A percentile compares a stretch with the other conserved stretches of the same genome.
phyloP scores from a whole-genome alignment of 2,888 invertebrate genomes.

The Invenusta paracnida region DNA sequence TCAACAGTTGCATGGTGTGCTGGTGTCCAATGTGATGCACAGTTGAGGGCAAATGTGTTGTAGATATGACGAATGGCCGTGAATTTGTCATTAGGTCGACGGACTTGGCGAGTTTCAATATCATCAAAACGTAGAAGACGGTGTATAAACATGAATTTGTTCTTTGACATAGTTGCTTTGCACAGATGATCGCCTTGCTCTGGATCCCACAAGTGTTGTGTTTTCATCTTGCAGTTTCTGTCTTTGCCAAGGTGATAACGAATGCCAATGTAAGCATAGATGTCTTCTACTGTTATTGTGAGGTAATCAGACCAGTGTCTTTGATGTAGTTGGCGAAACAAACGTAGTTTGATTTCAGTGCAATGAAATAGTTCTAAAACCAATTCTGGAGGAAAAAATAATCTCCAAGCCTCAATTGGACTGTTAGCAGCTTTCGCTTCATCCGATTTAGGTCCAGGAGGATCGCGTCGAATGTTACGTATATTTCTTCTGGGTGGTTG shows the following conservation, averaged over 20 bases:
- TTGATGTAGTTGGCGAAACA: no score
- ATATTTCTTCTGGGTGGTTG: conserved; percentile 19
- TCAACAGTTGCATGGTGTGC: conserved; percentile 10
- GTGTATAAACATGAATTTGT: conserved; percentile 6
- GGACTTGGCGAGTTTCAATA: neutral
- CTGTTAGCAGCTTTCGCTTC: neutral
- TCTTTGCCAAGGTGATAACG: conserved; percentile 12
- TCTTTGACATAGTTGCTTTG: neutral
- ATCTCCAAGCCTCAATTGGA: no score
- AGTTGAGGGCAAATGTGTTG: neutral
- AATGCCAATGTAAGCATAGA: conserved; percentile 16
- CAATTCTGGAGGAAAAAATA: no score
- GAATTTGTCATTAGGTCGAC: neutral
- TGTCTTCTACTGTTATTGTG: no score
- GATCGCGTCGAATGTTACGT: no score
- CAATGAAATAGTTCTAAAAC: no score
- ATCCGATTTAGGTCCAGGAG: no score
- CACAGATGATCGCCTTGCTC: neutral
- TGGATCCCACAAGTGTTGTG: neutral
- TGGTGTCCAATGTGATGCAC: neutral
- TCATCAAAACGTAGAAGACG: conserved; percentile 3
- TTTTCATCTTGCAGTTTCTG: neutral
- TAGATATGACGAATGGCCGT: neutral
- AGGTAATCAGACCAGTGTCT: no score
- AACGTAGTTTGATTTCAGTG: no score